Conservation (phyloP, 37 sponge, comb jelly and placozoan genomes). For the Spongia lamella region DNA sequence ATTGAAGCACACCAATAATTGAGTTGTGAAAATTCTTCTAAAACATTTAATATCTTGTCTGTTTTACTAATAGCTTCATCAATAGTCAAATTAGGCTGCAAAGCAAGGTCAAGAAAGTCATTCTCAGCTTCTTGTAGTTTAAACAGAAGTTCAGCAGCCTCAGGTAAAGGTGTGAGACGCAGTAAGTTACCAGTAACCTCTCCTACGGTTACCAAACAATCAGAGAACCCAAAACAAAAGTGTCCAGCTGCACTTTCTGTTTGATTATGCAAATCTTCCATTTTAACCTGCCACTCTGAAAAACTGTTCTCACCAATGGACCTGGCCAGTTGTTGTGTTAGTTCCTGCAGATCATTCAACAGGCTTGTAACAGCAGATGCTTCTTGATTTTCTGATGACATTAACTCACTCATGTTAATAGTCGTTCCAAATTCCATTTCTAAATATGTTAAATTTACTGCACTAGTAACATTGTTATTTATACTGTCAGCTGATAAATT, state of each 20-base stretch:
- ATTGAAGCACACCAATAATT: conserved; percentile 33
- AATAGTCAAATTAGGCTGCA: neutral
- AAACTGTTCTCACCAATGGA: conserved; percentile 7
- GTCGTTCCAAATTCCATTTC: neutral
- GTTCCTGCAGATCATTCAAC: neutral
- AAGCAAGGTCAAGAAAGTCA: conserved; percentile 7
- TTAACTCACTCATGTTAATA: neutral
- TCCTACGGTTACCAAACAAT: conserved; percentile 3
- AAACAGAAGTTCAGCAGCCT: neutral
- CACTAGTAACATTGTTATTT: no score
- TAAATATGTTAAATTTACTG: neutral
- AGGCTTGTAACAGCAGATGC: neutral
- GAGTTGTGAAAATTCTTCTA: conserved; percentile 2
- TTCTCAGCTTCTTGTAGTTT: neutral
- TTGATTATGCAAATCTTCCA: conserved; percentile 1
- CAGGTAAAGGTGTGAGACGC: neutral
- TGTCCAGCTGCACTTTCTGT: conserved; percentile 7
- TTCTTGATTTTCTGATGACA: conserved; percentile 7
- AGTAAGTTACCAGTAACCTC: neutral
- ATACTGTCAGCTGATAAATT: neutral
- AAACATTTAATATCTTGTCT: neutral
- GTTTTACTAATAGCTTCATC: neutral
- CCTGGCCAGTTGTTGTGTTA: neutral
- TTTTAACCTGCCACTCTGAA: conserved; percentile 1
- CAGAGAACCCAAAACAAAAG: neutral